phyloP scores from a whole-genome alignment of 2,797 vertebrate species.

The Hydrophis major region DNA sequence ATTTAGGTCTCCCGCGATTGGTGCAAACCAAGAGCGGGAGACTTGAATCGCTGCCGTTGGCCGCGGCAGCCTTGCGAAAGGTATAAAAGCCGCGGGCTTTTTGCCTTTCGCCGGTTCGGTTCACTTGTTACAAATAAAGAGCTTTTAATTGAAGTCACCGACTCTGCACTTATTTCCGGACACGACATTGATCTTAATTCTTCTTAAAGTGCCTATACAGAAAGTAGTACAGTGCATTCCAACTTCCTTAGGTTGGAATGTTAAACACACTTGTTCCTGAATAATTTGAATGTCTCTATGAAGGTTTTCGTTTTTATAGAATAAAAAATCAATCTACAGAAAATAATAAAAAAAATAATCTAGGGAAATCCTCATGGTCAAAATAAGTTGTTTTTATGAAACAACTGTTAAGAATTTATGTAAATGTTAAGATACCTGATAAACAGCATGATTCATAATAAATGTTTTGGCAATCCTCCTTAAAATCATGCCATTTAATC shows the following conservation, averaged over 20 bases:
- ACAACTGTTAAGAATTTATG: slow-evolving; percentile 17
- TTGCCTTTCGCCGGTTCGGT: too few relatives aligned
- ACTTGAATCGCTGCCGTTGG: too few relatives aligned
- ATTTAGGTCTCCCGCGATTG: too few relatives aligned
- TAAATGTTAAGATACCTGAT: not conserved
- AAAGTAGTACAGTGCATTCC: not conserved
- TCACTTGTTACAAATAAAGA: too few relatives aligned
- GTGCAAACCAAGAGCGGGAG: too few relatives aligned
- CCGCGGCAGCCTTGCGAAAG: too few relatives aligned
- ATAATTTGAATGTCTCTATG: not conserved
- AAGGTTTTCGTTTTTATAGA: not conserved
- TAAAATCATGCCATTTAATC: slow-evolving; percentile 15
- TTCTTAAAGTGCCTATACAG: not conserved
- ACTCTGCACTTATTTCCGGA: too few relatives aligned
- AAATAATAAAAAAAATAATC: slow-evolving; percentile 2
- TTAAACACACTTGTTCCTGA: not conserved
- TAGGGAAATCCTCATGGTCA: not conserved
- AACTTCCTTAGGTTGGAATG: not conserved
- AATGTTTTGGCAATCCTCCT: not conserved
- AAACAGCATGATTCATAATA: not conserved
- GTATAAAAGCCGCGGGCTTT: too few relatives aligned
- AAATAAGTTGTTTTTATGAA: not conserved
- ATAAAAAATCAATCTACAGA: slow-evolving; percentile 27
- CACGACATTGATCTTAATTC: not conserved
- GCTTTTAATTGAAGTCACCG: too few relatives aligned